Evolutionary conservation across 2,797 vertebrate genomes (phyloP).

Genomic region (Xiphorhynchus erythropygius): DNA sequence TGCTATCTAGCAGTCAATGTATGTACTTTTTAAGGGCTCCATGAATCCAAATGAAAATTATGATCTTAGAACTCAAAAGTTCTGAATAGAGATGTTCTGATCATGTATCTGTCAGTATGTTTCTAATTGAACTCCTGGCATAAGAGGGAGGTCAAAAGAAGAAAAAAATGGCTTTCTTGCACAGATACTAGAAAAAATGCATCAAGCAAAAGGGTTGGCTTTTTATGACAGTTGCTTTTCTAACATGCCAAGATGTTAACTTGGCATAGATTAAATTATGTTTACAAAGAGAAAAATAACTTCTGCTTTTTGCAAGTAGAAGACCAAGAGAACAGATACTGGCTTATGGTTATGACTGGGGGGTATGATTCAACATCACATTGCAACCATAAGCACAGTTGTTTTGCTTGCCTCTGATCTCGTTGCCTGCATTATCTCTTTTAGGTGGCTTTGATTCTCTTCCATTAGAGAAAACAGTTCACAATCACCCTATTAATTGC

Average conservation of each 20-base stretch:
- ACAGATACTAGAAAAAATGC: background rate
- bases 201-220: background rate
- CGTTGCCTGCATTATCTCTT: background rate
- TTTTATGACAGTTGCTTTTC: background rate
- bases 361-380: constrained; percentile 14
- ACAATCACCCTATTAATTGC: background rate
- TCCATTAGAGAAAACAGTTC: background rate
- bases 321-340: background rate
- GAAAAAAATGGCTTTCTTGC: background rate
- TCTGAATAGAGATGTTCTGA: background rate
- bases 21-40: background rate
- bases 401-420: background rate
- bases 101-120: background rate
- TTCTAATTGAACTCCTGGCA: background rate
- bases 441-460: background rate
- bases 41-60: background rate
- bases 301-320: background rate
- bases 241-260: background rate
- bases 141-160: background rate
- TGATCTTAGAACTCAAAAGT: background rate
- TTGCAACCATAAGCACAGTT: background rate
- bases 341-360: background rate
- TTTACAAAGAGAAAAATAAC: background rate
- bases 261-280: background rate
- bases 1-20: background rate